phyloP scores from a whole-genome alignment of 1,140 invertebrate species.

The Glossosoma conforme region DNA sequence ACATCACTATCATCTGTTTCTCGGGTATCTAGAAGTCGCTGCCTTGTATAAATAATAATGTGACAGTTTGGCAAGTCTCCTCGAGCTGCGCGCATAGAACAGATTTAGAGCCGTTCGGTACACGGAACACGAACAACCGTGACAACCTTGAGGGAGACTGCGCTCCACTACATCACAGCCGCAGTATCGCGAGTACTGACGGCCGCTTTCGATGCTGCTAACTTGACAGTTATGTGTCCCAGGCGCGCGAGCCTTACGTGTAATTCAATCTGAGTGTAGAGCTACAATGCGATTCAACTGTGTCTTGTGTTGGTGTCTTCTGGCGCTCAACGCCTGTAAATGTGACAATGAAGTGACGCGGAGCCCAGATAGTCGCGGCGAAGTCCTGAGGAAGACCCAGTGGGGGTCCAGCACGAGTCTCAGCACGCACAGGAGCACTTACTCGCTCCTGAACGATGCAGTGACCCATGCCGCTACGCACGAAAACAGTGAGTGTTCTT shows the following conservation, averaged over 20 bases:
- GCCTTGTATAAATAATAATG: no score
- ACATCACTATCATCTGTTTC: no score
- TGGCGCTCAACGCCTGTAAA: slow-evolving; percentile 13
- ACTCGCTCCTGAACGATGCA: slow-evolving; percentile 24
- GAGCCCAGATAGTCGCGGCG: slow-evolving; percentile 9
- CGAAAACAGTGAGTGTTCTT: slow-evolving; percentile 26
- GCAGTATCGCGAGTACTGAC: slow-evolving; percentile 16
- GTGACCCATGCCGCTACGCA: slow-evolving; percentile 18
- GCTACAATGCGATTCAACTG: slow-evolving; percentile 18
- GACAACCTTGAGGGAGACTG: slow-evolving; percentile 20
- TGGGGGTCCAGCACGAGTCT: neutral
- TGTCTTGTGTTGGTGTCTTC: slow-evolving; percentile 17
- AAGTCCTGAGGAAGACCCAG: slow-evolving; percentile 6
- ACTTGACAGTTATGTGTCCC: slow-evolving; percentile 11
- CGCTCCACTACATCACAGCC: no score
- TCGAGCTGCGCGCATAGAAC: no score
- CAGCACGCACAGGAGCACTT: slow-evolving; percentile 1
- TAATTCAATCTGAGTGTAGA: slow-evolving; percentile 12
- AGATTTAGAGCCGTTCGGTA: slow-evolving; percentile 11
- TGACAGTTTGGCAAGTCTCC: no score
- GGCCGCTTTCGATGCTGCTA: slow-evolving; percentile 13
- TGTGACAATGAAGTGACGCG: slow-evolving; percentile 21
- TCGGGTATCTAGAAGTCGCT: no score
- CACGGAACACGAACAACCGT: slow-evolving; percentile 13
- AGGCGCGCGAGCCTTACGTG: slow-evolving; percentile 10